A percentile compares a stretch with the other conserved stretches of the same genome.
Evolutionary conservation across 2,888 invertebrate species (phyloP).

Genomic region (Ariolimax columbianus): DNA sequence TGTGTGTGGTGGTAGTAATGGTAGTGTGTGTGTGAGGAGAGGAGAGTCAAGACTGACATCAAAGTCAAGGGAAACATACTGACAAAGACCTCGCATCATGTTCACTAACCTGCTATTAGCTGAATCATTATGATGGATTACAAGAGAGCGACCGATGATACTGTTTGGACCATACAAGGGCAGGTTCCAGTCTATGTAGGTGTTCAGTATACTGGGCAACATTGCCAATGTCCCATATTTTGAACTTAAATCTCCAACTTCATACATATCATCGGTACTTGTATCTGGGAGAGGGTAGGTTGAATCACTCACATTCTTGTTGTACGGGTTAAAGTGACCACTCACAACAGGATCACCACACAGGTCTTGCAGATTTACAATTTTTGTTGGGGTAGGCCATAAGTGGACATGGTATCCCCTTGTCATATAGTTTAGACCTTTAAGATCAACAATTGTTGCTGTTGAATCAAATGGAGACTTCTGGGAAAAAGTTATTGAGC

Average conservation of each 20-base stretch:
- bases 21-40: too few species aligned
- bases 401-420: conserved; percentile 79
- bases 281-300: conserved; percentile 76
- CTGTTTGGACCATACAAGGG: conserved; percentile 89
- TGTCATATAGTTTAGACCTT: conserved; percentile 74
- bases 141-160: conserved; percentile 88
- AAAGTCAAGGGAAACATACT: too few species aligned
- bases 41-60: too few species aligned
- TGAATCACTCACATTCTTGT: conserved; percentile 79
- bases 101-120: conserved; percentile 35
- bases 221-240: conserved; percentile 89
- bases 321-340: conserved; percentile 87
- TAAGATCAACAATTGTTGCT: conserved; percentile 80
- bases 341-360: conserved; percentile 83
- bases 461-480: conserved; percentile 87
- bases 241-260: conserved; percentile 92
- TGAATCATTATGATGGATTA: conserved; percentile 83
- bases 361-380: conserved; percentile 61
- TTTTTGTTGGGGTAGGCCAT: conserved; percentile 77
- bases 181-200: conserved; percentile 89
- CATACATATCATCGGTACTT: conserved; percentile 93
- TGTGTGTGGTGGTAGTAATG: too few species aligned
- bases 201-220: conserved; percentile 79
- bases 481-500: conserved; percentile 88
- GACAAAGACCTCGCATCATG: too few species aligned